phyloP scores from a whole-genome alignment of 2,888 invertebrate species.

The Phortica okadai region DNA sequence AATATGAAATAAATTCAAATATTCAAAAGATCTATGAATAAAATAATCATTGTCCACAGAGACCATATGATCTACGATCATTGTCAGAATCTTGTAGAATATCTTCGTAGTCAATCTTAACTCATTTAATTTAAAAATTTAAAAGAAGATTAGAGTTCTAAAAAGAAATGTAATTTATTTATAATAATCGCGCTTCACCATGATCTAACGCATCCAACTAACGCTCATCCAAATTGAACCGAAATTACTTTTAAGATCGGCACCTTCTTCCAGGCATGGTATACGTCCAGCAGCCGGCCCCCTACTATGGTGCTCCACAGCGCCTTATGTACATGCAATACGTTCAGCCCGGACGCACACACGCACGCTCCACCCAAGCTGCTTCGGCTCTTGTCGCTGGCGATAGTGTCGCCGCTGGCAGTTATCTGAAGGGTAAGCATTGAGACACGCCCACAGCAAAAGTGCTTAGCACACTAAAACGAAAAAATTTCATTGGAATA shows the following conservation, averaged over 20 bases:
- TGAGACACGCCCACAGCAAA: not conserved
- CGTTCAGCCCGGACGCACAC: conserved; percentile 69
- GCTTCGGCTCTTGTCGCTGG: conserved; percentile 75
- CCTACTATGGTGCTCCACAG: conserved; percentile 65
- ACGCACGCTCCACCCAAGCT: conserved; percentile 72
- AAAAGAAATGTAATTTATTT: not conserved
- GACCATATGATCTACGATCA: no score
- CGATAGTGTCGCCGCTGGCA: conserved; percentile 73
- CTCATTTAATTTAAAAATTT: no score
- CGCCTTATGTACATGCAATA: conserved; percentile 75
- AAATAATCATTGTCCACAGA: no score
- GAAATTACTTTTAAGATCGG: conserved; percentile 54
- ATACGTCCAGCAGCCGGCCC: conserved; percentile 72
- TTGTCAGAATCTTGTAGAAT: no score
- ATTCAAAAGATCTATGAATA: no score
- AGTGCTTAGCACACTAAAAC: not conserved
- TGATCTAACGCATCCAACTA: not conserved
- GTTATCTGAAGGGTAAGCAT: conserved; percentile 73
- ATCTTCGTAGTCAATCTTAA: no score
- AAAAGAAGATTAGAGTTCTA: no score
- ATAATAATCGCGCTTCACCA: not conserved
- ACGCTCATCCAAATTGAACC: not conserved
- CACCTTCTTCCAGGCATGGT: conserved; percentile 69
- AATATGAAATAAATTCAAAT: no score
- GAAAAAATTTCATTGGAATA: conserved; percentile 9